Conservation (phyloP, 1,140 invertebrate genomes). For the Lanistes nyassanus region DNA sequence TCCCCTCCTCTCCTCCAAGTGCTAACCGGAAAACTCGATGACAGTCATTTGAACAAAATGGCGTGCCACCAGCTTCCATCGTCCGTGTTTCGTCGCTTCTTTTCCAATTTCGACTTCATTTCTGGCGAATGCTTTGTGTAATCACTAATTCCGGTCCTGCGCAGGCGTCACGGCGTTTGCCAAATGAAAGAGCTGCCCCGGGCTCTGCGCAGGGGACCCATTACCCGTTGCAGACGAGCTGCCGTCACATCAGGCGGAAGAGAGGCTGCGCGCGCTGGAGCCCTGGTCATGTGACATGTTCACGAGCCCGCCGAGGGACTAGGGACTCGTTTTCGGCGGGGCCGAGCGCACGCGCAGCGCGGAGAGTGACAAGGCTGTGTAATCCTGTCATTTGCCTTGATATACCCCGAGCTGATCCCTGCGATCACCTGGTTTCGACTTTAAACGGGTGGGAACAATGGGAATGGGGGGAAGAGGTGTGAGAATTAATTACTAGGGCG, state of each 20-base stretch:
- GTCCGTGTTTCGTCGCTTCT: conserved; percentile 9
- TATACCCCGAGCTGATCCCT: not conserved
- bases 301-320: conserved; percentile 16
- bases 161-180: conserved; percentile 8
- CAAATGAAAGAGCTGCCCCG: conserved; percentile 23
- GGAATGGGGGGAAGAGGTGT: no score
- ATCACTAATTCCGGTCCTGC: conserved; percentile 19
- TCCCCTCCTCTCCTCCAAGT: no score
- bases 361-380: conserved; percentile 24
- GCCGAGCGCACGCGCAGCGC: conserved; percentile 8
- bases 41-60: conserved; percentile 21
- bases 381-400: conserved; percentile 20
- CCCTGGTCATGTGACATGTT: conserved; percentile 22
- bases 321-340: not conserved
- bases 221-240: conserved; percentile 5
- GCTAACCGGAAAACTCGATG: not conserved
- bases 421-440: no score
- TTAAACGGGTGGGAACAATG: no score
- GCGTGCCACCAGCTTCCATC: conserved; percentile 9
- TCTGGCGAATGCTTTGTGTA: conserved; percentile 21
- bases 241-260: conserved; percentile 22
- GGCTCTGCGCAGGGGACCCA: conserved; percentile 13
- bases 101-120: conserved; percentile 21
- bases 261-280: conserved; percentile 14
- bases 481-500: no score